A percentile compares a stretch with the other conserved stretches of the same genome.
Conservation (phyloP, 2,797 vertebrate genomes). For the Florisuga fusca region DNA sequence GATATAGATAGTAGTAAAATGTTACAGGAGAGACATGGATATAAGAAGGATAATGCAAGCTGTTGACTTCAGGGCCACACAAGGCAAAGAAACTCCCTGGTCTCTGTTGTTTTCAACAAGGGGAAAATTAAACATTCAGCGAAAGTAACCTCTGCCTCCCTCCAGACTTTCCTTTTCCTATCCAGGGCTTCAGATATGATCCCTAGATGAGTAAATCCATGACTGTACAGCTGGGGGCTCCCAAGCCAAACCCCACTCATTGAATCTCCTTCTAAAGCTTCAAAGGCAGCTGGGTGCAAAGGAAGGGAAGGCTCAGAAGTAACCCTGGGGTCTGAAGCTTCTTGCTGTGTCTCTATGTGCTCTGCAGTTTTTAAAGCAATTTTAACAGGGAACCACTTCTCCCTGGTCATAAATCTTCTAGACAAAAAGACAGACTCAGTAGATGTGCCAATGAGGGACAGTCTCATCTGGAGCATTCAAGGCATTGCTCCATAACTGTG, state of each 20-base stretch:
- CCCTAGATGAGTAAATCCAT: background rate
- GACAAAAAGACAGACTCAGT: background rate
- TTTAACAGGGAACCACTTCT: background rate
- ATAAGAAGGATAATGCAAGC: background rate
- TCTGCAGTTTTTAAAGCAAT: background rate
- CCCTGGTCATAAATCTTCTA: background rate
- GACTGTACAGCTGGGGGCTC: background rate
- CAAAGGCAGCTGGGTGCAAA: background rate
- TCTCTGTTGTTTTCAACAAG: background rate
- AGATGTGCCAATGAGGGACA: background rate
- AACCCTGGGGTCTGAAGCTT: background rate
- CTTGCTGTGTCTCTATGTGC: background rate
- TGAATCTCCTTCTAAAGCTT: background rate
- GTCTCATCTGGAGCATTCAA: background rate
- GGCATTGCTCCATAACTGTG: background rate
- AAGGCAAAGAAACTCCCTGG: background rate
- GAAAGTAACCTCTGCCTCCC: background rate
- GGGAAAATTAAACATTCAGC: background rate
- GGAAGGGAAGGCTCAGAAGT: background rate
- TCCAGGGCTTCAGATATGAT: background rate
- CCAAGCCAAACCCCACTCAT: fast-evolving
- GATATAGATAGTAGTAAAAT: background rate
- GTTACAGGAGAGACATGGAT: background rate
- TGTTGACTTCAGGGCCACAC: background rate
- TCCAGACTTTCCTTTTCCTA: background rate